Evolutionary conservation across 2,113 vertebrate genomes (phyloP).

Genomic region (Oncorhynchus keta): DNA sequence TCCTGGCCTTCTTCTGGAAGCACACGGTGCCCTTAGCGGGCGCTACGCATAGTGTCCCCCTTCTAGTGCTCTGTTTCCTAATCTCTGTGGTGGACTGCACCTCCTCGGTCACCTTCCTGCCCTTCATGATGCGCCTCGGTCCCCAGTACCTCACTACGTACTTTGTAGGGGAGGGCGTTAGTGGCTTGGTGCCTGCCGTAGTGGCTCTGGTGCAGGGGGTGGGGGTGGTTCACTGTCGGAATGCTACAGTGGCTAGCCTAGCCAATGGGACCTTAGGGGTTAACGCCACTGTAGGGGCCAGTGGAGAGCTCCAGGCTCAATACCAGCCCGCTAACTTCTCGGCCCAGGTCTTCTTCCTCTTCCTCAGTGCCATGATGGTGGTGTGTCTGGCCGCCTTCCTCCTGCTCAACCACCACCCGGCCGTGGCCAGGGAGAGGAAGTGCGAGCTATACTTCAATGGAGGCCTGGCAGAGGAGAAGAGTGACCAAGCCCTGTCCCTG

Average conservation of each 20-base stretch:
- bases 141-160: conserved; percentile 79
- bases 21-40: conserved; percentile 52
- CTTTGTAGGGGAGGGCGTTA: conserved; percentile 81
- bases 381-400: conserved; percentile 73
- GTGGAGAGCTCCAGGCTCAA: conserved; percentile 45
- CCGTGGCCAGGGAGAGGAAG: conserved; percentile 62
- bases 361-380: conserved; percentile 79
- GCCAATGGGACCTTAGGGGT: conserved; percentile 24
- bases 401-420: conserved; percentile 75
- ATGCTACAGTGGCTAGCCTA: conserved; percentile 39
- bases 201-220: conserved; percentile 80
- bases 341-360: conserved; percentile 75
- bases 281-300: conserved; percentile 36
- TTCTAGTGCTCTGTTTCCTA: conserved; percentile 77
- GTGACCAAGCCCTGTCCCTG: conserved; percentile 57
- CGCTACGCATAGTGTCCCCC: conserved; percentile 66
- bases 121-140: conserved; percentile 80
- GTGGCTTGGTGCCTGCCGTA: conserved; percentile 78
- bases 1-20: conserved; percentile 80
- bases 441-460: conserved; percentile 52
- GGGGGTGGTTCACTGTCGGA: conserved; percentile 71
- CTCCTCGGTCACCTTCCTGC: conserved; percentile 84
- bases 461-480: conserved; percentile 45
- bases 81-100: conserved; percentile 85
- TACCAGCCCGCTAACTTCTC: conserved; percentile 80